Evolutionary conservation across 2,113 vertebrate species (phyloP), one percentile per base, ranked within the genome.

Genomic region (Vanacampus margaritifer): DNA sequence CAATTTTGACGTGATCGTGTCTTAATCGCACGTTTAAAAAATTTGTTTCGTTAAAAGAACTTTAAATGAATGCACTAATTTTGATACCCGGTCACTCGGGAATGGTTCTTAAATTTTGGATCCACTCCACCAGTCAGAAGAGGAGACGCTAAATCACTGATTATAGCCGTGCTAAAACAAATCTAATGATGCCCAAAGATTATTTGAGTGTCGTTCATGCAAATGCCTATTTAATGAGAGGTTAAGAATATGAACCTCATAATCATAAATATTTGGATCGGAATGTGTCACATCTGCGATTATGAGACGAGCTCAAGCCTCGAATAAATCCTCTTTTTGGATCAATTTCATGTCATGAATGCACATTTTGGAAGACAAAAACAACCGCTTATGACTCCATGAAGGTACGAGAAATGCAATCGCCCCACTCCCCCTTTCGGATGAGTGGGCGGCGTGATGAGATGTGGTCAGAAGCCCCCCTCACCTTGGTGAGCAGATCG

Each of bases 401-500:
- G 54, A 57, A 70, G 26, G 23, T 43, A 7, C 17, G 56, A 64
- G 67, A 66, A 71, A 71, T 73, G 43, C 51, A 65, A 60, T 83
- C 74, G n/a, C n/a, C n/a, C n/a, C n/a, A n/a, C n/a, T 69, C 63
- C 39, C 36, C 79, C 70, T 81, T 65, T 84, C 82, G 79, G 79
- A 66, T 79, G 88, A 89, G 69, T 62, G 62, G 79, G 39, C 89
- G 86, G 66, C 53, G 48, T 84, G 85, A 89, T 73, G 75, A 79
- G 70, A 88, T 74, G 48, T 1, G 39, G 73, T 80, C 74, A 64
- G 88, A 87, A 72, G 63, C 79, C 88, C 85, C 85, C 84, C 86
- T 81, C 83, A 84, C 87, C 80, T 87, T 74, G 65, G 73, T 78
- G 84, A 89, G 86, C 88, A 90, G 89, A 89, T 90, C 86, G 88